phyloP scores from a whole-genome alignment of 2,888 invertebrate genomes.

The Orthosia gothica region DNA sequence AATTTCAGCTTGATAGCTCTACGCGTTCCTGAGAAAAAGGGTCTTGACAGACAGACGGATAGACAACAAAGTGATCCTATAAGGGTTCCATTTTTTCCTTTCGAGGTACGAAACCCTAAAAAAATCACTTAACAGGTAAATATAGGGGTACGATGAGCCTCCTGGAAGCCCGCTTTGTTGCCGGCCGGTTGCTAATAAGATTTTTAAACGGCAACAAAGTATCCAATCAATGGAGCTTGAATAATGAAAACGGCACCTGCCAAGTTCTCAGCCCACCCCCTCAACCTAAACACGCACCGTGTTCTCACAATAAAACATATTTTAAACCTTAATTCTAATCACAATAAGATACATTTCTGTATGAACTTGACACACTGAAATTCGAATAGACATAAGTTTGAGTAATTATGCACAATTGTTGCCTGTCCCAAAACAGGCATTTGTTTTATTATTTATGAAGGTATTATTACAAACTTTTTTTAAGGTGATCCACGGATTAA shows the following conservation, averaged over 20 bases:
- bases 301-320: slow-evolving; percentile 74
- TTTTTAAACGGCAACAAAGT: slow-evolving; percentile 92
- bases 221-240: slow-evolving; percentile 91
- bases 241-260: slow-evolving; percentile 91
- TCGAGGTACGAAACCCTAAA: no score
- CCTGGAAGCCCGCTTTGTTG: slow-evolving; percentile 84
- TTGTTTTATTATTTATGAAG: slow-evolving; percentile 75
- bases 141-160: slow-evolving; percentile 81
- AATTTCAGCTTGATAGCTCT: no score
- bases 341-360: slow-evolving; percentile 73
- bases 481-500: not conserved
- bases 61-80: no score
- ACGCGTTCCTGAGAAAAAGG: no score
- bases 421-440: slow-evolving; percentile 78
- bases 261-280: slow-evolving; percentile 87
- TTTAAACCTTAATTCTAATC: slow-evolving; percentile 73
- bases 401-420: slow-evolving; percentile 87
- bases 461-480: slow-evolving; percentile 26
- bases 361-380: slow-evolving; percentile 59
- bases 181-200: slow-evolving; percentile 90
- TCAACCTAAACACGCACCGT: slow-evolving; percentile 86
- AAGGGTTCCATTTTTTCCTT: no score
- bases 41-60: no score
- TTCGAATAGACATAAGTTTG: slow-evolving; percentile 82
- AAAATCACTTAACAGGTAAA: slow-evolving; percentile 90